phyloP scores from a whole-genome alignment of 2,113 vertebrate genomes.

The Ceratotherium simum region DNA sequence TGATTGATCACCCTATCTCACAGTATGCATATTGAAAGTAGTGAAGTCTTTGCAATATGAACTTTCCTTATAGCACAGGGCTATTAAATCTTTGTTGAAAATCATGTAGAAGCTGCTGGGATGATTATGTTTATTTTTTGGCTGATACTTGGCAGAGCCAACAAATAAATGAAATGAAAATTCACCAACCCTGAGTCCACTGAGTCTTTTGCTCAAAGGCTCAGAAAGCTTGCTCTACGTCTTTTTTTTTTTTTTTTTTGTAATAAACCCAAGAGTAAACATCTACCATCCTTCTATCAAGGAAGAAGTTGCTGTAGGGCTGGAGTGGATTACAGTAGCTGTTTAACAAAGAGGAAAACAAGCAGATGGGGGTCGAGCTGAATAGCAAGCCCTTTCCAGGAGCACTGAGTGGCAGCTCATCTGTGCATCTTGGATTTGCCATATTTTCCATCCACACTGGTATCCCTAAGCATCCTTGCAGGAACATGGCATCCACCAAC shows the following conservation, averaged over 20 bases:
- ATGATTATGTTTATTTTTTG: conserved; percentile 48
- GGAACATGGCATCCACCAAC: neutral
- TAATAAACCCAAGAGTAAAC: neutral
- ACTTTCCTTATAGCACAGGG: neutral
- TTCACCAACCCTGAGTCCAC: neutral
- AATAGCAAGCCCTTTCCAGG: neutral
- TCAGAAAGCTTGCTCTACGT: neutral
- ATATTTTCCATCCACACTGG: rapidly evolving
- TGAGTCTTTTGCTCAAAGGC: neutral
- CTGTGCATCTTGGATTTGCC: rapidly evolving
- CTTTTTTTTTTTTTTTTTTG: neutral
- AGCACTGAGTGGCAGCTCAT: neutral
- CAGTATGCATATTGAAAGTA: neutral
- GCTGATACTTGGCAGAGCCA: neutral
- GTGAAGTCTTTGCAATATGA: conserved; percentile 19
- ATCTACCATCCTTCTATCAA: neutral
- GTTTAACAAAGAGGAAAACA: neutral
- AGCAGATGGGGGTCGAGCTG: neutral
- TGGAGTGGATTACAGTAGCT: neutral
- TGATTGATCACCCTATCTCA: conserved; percentile 2
- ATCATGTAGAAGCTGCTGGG: neutral
- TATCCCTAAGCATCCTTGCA: neutral
- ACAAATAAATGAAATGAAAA: conserved; percentile 27
- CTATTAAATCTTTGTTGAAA: conserved; percentile 57
- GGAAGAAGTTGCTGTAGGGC: neutral